These are phyloP conservation scores for Theonella swinhoei DNA, from an alignment of 37 sponge, comb jelly and placozoan species.

Conservation along the genomic window DNA sequence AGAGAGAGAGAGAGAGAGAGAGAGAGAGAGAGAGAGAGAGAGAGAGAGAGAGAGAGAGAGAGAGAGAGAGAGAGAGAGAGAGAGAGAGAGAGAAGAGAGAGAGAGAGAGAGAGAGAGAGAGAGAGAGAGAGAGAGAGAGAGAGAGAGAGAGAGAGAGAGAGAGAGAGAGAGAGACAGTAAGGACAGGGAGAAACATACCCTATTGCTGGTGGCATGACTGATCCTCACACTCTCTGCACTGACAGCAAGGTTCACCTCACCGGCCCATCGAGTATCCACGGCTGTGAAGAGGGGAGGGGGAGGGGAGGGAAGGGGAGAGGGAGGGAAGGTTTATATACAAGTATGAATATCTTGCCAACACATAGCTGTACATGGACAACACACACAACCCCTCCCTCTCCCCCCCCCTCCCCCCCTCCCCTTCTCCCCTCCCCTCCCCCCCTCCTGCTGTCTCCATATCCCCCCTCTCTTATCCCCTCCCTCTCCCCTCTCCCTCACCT, in stretches of 20 bases:
- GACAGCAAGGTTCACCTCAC: slow-evolving; percentile 63
- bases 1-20: slow-evolving; percentile 26
- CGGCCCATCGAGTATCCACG: slow-evolving; percentile 43
- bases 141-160: slow-evolving; percentile 39
- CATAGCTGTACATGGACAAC: too few species aligned
- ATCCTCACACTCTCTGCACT: slow-evolving; percentile 70
- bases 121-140: slow-evolving; percentile 25
- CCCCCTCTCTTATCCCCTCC: too few species aligned
- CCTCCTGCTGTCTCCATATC: too few species aligned
- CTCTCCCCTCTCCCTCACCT: slow-evolving; percentile 69
- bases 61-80: slow-evolving; percentile 50
- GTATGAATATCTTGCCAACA: too few species aligned
- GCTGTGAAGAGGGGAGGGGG: slow-evolving; percentile 7
- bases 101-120: slow-evolving; percentile 12
- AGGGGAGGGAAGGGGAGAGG: neutral
- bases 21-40: slow-evolving; percentile 12
- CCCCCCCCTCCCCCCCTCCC: too few species aligned
- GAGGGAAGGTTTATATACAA: neutral
- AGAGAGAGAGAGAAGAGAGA: slow-evolving; percentile 47
- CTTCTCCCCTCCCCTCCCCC: too few species aligned
- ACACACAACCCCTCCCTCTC: too few species aligned
- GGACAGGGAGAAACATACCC: slow-evolving; percentile 16
- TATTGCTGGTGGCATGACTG: slow-evolving; percentile 25
- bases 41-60: slow-evolving; percentile 48
- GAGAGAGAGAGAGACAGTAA: slow-evolving; percentile 26